phyloP scores from a whole-genome alignment of 1,140 invertebrate genomes.

The Drosophila lini region DNA sequence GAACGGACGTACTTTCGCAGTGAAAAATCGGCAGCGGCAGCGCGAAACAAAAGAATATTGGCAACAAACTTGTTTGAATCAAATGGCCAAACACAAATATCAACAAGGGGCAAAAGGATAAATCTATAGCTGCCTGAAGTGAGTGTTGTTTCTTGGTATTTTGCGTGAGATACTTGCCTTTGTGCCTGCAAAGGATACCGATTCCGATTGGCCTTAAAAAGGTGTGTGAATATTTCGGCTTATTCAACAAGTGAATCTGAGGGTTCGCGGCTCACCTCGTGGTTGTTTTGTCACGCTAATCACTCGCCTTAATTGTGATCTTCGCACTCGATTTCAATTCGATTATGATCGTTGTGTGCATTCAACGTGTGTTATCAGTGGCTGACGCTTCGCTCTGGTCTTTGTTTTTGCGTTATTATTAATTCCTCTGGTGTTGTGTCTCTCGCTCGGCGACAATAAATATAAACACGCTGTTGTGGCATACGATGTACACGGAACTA shows the following conservation, averaged over 20 bases:
- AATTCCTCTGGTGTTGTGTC: slow-evolving; percentile 30
- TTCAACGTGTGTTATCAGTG: slow-evolving; percentile 63
- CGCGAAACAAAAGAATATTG: slow-evolving; percentile 67
- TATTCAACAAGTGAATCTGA: slow-evolving; percentile 46
- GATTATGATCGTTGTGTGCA: slow-evolving; percentile 47
- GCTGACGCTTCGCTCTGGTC: slow-evolving; percentile 10
- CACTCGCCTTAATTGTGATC: slow-evolving; percentile 27
- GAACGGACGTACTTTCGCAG: slow-evolving; percentile 59
- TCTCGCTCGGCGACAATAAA: slow-evolving; percentile 44
- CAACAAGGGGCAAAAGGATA: slow-evolving; percentile 43
- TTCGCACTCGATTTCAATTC: slow-evolving; percentile 46
- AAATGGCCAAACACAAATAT: slow-evolving; percentile 45
- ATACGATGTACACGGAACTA: slow-evolving; percentile 1
- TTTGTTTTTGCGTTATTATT: slow-evolving; percentile 52
- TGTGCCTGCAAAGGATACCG: slow-evolving; percentile 18
- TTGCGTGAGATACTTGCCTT: background rate
- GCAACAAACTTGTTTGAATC: slow-evolving; percentile 68
- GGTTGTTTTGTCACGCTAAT: slow-evolving; percentile 18
- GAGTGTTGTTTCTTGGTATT: slow-evolving; percentile 20
- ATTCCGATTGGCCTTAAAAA: slow-evolving; percentile 8
- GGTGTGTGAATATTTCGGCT: background rate
- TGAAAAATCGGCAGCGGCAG: slow-evolving; percentile 15
- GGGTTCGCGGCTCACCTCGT: background rate
- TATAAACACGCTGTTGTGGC: slow-evolving; percentile 39
- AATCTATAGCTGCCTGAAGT: slow-evolving; percentile 36